These are phyloP conservation scores for Pocillopora damicornis DNA, from an alignment of 64 coral and sea anemone species.

Conservation along the genomic window DNA sequence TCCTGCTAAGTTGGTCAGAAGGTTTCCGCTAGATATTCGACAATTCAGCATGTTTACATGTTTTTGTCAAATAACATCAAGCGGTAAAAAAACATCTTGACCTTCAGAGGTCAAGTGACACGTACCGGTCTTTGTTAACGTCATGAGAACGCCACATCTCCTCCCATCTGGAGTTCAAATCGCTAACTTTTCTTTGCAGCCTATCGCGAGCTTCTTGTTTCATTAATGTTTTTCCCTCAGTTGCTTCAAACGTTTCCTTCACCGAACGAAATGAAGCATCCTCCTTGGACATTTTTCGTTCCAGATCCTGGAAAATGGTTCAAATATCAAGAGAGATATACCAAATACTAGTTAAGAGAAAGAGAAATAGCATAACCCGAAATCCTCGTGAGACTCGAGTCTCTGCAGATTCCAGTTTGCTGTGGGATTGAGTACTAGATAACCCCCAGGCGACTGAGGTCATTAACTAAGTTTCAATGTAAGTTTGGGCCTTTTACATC, in stretches of 20 bases:
- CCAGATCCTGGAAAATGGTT: not conserved
- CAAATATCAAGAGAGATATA: not conserved
- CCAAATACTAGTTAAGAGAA: not conserved
- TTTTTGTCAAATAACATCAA: too few species aligned
- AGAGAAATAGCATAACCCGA: not conserved
- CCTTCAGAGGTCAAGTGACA: not conserved
- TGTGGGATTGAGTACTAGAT: too few species aligned
- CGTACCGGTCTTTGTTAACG: constrained; percentile 4
- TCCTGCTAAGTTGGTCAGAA: too few species aligned
- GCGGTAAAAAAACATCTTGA: not conserved
- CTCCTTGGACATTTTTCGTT: not conserved
- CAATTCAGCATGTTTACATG: too few species aligned
- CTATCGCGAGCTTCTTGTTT: not conserved
- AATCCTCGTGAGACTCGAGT: too few species aligned
- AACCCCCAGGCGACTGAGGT: too few species aligned
- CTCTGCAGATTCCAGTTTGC: too few species aligned
- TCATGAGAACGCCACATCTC: constrained; percentile 32
- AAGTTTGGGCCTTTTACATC: too few species aligned
- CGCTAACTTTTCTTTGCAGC: constrained; percentile 1
- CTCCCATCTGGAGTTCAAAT: constrained; percentile 14
- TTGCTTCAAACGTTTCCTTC: constrained; percentile 16
- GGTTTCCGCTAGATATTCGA: too few species aligned
- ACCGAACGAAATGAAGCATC: not conserved
- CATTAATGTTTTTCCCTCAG: constrained; percentile 4
- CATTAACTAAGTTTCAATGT: too few species aligned